Evolutionary conservation across 2,888 invertebrate species (phyloP), one percentile per base, ranked within the genome.

Genomic region (Drosophila infuscata): DNA sequence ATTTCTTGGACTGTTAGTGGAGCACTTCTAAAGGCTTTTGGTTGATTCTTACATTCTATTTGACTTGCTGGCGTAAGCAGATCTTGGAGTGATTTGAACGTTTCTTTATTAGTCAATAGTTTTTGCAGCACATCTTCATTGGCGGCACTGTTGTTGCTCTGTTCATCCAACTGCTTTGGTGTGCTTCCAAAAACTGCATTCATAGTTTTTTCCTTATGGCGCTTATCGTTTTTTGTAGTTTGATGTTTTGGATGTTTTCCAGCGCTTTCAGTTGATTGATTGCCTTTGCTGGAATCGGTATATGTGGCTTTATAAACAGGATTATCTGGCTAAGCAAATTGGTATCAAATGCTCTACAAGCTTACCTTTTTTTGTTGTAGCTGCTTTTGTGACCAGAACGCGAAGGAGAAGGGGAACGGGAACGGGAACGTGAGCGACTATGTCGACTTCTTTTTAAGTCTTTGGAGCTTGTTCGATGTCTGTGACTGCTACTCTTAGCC

Each of bases 331-430:
- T 56, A 56, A 56, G 38, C 30, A 56, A 38, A 56, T 38, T 54
- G 36, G 1, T 9, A 32, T 29, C 25, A 32, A 51, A 52, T 58
- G 17, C 3, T 32, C 9, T 25, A 9, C 15, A 12, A 30, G 49
- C 74, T 71, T 66, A 84, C 83, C 75, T 62, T 30, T 20, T 49
- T 15, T 60, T 79, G 20, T 4, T 20, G 20, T 57, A 54, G 58
- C 17, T 33, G 25, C 36, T 52, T 15, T 33, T 58, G 36, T 65
- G 46, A 5, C 17, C 46, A 8, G 46, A 25, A 7, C 29, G 46
- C 0, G 74, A 36, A 6, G 11, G 49, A 3, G 54, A 38, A n/a
- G 2, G 38, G 9, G 79, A 67, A 33, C 43, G 57, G 0, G 79
- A 67, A 29, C 43, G 57, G 0, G 79, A 75, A 11, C 60, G 68